Evolutionary conservation across 2,113 vertebrate species (phyloP), one percentile per base, ranked within the genome.

Genomic region (Eurystomus gularis): DNA sequence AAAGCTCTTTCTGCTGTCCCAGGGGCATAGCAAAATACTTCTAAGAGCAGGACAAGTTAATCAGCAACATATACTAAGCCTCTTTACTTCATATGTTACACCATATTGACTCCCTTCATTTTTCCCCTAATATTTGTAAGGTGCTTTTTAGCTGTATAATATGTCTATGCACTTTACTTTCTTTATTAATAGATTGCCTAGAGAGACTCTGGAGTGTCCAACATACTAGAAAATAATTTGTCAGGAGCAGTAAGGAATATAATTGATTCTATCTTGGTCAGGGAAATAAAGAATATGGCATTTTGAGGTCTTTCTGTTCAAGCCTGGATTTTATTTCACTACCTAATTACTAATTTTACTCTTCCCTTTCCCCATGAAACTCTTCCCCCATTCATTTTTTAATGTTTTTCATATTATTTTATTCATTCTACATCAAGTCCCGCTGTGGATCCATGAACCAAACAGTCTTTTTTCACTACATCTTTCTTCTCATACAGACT

Each of bases 1-100:
- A 62, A 73, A 51, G 10, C 6, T 51, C 19, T 62, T 87, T 44
- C 37, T 73, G 24, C 16, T 73, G 17, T 57, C 16, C 21, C 11
- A 0, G 0, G 12, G 17, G 8, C 13, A 66, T 13, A 79, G 7
- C 18, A 69, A 21, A 69, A 28, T 31, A 51, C 6, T 9, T 15
- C 10, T 79, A 18, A 58, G n/a, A 76, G 29, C 11, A 48, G 18
- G 16, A 69, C 0, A 2, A 70, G 16, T 84, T 64, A 51, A 70
- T 48, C 16, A 46, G 14, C 0, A 5, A 20, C 23, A 42, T 72
- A 35, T 39, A 55, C 24, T 72, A 61, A 78, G 28, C 6, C 13
- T 82, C 58, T 55, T 64, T 68, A 19, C 51, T 81, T 71, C 23
- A 25, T 66, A 48, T 25, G 31, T 60, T 86, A 42, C 35, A 58